A percentile compares a stretch with the other conserved stretches of the same genome.
phyloP scores from a whole-genome alignment of 2,888 invertebrate species.

The Lomographa bimaculata region DNA sequence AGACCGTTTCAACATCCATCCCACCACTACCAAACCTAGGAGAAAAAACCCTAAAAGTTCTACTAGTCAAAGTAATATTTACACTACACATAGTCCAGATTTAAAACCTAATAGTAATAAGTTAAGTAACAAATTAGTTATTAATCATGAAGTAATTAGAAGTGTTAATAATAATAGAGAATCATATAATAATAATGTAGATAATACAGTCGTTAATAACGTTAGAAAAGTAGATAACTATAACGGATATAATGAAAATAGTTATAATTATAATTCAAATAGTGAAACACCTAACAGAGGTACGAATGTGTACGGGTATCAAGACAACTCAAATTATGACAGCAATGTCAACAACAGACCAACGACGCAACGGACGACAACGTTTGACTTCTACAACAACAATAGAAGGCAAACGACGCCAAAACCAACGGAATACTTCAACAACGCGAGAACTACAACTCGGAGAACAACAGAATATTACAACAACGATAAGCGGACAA shows the following conservation, averaged over 20 bases:
- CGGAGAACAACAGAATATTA: neutral
- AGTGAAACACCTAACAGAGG: slow-evolving; percentile 3
- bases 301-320: neutral
- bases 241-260: slow-evolving; percentile 19
- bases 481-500: neutral
- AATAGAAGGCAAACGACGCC: slow-evolving; percentile 7
- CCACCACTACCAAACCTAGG: slow-evolving; percentile 41
- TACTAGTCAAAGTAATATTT: slow-evolving; percentile 11
- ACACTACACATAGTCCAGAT: slow-evolving; percentile 5
- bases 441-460: slow-evolving; percentile 8
- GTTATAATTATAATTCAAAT: neutral
- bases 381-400: slow-evolving; percentile 2
- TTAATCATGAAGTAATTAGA: slow-evolving; percentile 13
- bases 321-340: too few species aligned
- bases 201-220: slow-evolving; percentile 5
- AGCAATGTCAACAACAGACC: slow-evolving; percentile 8
- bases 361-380: slow-evolving; percentile 12
- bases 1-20: slow-evolving; percentile 13
- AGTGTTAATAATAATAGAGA: slow-evolving; percentile 12
- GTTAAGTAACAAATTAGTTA: slow-evolving; percentile 22
- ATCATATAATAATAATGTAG: slow-evolving; percentile 4
- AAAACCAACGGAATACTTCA: slow-evolving; percentile 2
- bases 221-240: slow-evolving; percentile 10
- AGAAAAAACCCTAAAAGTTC: slow-evolving; percentile 34
- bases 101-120: slow-evolving; percentile 6